phyloP scores from a whole-genome alignment of 2,113 vertebrate genomes.

The Stomatorhinus ivindoensis region DNA sequence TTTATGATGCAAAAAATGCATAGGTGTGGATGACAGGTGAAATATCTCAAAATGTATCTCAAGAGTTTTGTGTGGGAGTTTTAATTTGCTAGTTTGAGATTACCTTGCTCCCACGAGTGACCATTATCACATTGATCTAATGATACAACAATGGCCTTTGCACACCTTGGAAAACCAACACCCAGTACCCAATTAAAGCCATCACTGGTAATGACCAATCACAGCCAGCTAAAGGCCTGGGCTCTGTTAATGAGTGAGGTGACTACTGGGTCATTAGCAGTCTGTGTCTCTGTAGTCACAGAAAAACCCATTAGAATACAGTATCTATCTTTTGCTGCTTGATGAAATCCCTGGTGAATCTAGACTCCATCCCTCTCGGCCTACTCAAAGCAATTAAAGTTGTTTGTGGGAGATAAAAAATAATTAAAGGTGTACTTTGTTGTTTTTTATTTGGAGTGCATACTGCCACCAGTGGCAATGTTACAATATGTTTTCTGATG shows the following conservation, averaged over 20 bases:
- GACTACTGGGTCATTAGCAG: conserved; percentile 62
- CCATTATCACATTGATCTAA: conserved; percentile 42
- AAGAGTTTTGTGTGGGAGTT: conserved; percentile 16
- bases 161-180: conserved; percentile 51
- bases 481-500: conserved; percentile 50
- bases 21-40: not conserved
- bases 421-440: conserved; percentile 56
- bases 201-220: conserved; percentile 70
- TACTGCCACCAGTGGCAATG: conserved; percentile 38
- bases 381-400: conserved; percentile 65
- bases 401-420: conserved; percentile 65
- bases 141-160: conserved; percentile 38
- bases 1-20: not conserved
- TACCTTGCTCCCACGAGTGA: conserved; percentile 37
- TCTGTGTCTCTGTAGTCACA: conserved; percentile 46
- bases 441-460: conserved; percentile 51
- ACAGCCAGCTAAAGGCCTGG: conserved; percentile 59
- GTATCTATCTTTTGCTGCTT: conserved; percentile 49
- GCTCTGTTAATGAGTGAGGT: conserved; percentile 61
- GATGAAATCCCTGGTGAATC: conserved; percentile 59
- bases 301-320: conserved; percentile 53
- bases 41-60: not conserved
- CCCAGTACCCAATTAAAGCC: conserved; percentile 70
- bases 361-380: conserved; percentile 51
- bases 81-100: conserved; percentile 42